Conservation (phyloP, 2,888 invertebrate genomes). For the Antitype chi region DNA sequence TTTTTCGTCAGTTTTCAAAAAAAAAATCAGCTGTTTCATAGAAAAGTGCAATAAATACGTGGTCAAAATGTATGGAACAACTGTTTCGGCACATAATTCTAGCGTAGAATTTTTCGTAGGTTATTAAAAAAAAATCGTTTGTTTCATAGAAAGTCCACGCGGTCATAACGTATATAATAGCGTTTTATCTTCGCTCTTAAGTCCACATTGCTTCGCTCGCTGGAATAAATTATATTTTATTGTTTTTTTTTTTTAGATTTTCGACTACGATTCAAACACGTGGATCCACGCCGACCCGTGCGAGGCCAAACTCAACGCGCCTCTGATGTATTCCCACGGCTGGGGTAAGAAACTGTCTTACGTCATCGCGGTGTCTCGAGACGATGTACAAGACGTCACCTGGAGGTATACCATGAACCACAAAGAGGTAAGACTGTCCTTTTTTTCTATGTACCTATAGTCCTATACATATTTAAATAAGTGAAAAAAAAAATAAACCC, state of each 20-base stretch:
- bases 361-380: slow-evolving; percentile 96
- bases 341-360: slow-evolving; percentile 97
- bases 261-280: slow-evolving; percentile 92
- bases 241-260: slow-evolving; percentile 91
- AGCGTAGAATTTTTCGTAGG: no score
- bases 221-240: background rate
- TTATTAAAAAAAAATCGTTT: no score
- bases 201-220: background rate
- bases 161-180: no score
- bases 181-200: no score
- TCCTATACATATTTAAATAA: background rate
- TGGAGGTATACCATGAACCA: slow-evolving; percentile 94
- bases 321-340: slow-evolving; percentile 97
- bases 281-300: slow-evolving; percentile 99
- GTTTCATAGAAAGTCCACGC: no score
- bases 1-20: no score
- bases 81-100: no score
- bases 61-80: no score
- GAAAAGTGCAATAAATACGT: no score
- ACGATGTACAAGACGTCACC: slow-evolving; percentile 98
- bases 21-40: no score
- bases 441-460: background rate
- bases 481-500: no score
- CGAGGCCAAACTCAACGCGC: slow-evolving; percentile 96
- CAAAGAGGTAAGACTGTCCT: slow-evolving; percentile 20